These are phyloP conservation scores for Trachurus trachurus DNA, from an alignment of 2,797 vertebrate genomes.

Conservation along the genomic window DNA sequence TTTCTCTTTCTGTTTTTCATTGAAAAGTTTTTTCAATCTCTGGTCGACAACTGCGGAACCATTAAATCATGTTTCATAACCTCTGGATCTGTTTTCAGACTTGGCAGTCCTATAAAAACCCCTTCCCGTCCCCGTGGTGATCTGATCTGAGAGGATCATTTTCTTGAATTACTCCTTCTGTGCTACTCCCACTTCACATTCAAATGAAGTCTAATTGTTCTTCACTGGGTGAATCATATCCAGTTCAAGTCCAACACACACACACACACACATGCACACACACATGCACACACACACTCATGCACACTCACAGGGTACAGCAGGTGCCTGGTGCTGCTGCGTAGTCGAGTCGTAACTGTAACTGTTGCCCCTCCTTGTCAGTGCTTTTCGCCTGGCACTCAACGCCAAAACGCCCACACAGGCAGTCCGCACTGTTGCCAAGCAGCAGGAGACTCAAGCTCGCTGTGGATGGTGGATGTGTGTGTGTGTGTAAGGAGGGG, in stretches of 20 bases:
- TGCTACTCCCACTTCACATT: constrained; percentile 46
- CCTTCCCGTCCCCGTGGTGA: constrained; percentile 32
- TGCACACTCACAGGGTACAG: constrained; percentile 48
- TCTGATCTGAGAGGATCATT: constrained; percentile 37
- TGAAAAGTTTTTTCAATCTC: constrained; percentile 39
- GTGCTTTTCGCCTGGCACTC: constrained; percentile 78
- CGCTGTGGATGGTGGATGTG: constrained; percentile 32
- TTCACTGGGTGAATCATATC: constrained; percentile 48
- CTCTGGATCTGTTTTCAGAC: constrained; percentile 28
- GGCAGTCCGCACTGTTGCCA: constrained; percentile 84
- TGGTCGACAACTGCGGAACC: neutral
- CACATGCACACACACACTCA: constrained; percentile 17
- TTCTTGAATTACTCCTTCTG: constrained; percentile 51
- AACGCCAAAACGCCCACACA: constrained; percentile 78
- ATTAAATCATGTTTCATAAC: constrained; percentile 27
- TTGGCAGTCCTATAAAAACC: neutral
- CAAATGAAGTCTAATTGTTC: constrained; percentile 60
- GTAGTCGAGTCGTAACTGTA: constrained; percentile 74
- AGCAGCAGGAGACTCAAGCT: constrained; percentile 83
- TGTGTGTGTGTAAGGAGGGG: no score
- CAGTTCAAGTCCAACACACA: constrained; percentile 29
- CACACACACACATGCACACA: neutral
- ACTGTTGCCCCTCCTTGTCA: constrained; percentile 74
- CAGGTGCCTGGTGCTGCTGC: constrained; percentile 64
- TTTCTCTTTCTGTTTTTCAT: constrained; percentile 2